A percentile compares a stretch with the other conserved stretches of the same genome.
Conservation (phyloP, 2,797 vertebrate genomes). For the Pipistrellus nathusii region DNA sequence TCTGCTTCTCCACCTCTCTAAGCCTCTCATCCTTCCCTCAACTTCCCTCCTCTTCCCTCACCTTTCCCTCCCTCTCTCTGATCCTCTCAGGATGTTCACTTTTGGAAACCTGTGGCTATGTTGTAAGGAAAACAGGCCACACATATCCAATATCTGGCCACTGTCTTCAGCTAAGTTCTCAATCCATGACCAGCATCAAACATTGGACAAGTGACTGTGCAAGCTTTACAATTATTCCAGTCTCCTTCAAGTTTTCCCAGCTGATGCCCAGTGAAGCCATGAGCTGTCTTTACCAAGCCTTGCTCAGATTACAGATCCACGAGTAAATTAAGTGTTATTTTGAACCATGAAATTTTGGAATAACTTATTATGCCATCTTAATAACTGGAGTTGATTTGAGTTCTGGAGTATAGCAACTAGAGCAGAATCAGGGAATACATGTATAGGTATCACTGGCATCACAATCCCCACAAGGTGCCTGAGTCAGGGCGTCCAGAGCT, state of each 20-base stretch:
- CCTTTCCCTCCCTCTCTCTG: neutral
- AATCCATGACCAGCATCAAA: neutral
- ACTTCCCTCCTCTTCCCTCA: neutral
- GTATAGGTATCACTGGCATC: neutral
- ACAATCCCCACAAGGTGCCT: neutral
- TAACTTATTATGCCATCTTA: neutral
- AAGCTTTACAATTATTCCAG: neutral
- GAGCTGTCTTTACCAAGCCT: neutral
- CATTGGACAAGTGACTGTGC: neutral
- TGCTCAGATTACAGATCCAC: neutral
- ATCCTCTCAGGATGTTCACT: neutral
- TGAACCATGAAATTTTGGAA: neutral
- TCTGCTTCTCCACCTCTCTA: neutral
- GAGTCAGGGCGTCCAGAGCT: neutral
- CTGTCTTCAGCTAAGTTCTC: neutral
- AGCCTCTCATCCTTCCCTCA: neutral
- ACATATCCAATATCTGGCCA: neutral
- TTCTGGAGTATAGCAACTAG: neutral
- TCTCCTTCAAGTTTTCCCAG: neutral
- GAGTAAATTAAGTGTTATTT: neutral
- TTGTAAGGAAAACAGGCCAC: neutral
- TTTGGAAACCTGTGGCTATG: neutral
- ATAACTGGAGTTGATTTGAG: slow-evolving; percentile 4
- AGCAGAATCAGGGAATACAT: neutral
- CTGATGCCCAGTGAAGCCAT: neutral